These are phyloP conservation scores for Clanis bilineata DNA, from an alignment of 2,888 invertebrate genomes.

Conservation along the genomic window DNA sequence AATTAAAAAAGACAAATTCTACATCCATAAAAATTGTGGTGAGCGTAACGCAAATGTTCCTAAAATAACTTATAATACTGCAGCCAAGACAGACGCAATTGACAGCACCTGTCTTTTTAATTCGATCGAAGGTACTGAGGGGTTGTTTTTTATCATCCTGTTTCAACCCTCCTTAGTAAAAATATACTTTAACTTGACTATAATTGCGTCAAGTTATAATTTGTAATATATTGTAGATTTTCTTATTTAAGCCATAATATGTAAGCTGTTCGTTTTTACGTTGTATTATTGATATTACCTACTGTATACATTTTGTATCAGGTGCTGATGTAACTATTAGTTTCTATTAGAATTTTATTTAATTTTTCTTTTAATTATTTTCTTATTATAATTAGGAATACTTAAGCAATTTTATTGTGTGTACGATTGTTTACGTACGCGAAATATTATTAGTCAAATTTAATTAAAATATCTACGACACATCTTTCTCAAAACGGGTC, in stretches of 20 bases:
- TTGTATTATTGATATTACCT: not conserved
- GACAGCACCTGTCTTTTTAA: slow-evolving; percentile 9
- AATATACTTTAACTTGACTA: not conserved
- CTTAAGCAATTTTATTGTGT: too few relatives aligned
- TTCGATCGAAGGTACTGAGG: not conserved
- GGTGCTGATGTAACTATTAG: not conserved
- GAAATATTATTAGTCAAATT: too few relatives aligned
- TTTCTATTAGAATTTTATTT: not conserved
- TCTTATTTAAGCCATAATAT: not conserved
- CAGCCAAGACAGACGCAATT: not conserved
- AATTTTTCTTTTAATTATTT: not conserved
- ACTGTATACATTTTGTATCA: not conserved
- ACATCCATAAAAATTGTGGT: not conserved
- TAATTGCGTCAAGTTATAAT: not conserved
- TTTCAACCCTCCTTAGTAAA: not conserved
- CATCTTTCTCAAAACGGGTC: too few relatives aligned
- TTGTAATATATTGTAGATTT: not conserved
- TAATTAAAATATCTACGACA: too few relatives aligned
- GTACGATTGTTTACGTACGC: too few relatives aligned
- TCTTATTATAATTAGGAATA: not conserved
- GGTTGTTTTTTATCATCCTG: slow-evolving; percentile 1
- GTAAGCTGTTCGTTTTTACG: slow-evolving; percentile 1
- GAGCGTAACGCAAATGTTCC: not conserved
- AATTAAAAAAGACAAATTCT: not conserved
- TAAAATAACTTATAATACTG: slow-evolving; percentile 4